Conservation (phyloP, 2,113 vertebrate species). For the Daboia siamensis region DNA sequence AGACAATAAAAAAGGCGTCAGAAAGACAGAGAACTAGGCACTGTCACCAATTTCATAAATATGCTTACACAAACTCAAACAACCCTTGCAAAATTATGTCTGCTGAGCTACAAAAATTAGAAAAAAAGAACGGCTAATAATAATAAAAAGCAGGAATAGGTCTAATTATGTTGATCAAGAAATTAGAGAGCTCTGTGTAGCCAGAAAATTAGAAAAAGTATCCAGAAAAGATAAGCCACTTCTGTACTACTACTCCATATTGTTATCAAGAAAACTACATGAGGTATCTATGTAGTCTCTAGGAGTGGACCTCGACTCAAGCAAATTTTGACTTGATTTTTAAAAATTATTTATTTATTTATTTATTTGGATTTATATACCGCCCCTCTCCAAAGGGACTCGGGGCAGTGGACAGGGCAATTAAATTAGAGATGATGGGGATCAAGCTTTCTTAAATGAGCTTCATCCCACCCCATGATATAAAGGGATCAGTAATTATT, state of each 20-base stretch:
- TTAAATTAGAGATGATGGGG: background rate
- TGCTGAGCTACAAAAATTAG: background rate
- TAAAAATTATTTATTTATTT: no score
- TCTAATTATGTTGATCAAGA: background rate
- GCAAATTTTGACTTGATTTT: background rate
- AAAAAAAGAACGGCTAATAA: background rate
- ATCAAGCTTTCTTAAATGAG: background rate
- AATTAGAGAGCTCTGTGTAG: background rate
- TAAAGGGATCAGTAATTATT: background rate
- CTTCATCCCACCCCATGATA: background rate
- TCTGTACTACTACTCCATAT: background rate
- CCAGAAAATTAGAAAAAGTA: background rate
- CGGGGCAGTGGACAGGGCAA: no score
- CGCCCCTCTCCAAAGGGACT: no score
- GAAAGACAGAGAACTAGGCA: background rate
- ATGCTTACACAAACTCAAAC: background rate
- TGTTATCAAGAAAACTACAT: background rate
- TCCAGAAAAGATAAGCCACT: background rate
- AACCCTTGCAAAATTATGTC: background rate
- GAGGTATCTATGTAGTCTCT: background rate
- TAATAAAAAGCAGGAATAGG: background rate
- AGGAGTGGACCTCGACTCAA: background rate
- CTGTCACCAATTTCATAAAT: background rate
- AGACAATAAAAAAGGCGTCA: background rate
- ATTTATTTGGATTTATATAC: no score